These are phyloP conservation scores for Elachura formosa DNA, from an alignment of 2,113 vertebrate species.

Conservation along the genomic window DNA sequence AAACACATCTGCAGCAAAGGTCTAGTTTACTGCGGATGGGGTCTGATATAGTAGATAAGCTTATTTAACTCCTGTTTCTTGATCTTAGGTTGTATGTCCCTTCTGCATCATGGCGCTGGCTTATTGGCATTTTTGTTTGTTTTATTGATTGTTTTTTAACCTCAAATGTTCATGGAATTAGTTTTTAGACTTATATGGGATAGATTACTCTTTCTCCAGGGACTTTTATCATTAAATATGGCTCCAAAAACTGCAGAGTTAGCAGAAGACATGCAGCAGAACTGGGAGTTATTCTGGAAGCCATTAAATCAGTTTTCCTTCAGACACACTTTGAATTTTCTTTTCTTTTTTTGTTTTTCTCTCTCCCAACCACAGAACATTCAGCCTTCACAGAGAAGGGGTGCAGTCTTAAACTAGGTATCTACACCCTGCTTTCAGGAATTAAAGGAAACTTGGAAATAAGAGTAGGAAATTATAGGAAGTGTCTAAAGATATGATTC, in stretches of 20 bases:
- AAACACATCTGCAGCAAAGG: not conserved
- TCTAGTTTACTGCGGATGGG: not conserved
- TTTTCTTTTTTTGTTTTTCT: not conserved
- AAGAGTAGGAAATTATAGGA: not conserved
- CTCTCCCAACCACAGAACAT: not conserved
- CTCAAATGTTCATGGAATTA: not conserved
- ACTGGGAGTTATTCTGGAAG: not conserved
- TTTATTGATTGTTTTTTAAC: not conserved
- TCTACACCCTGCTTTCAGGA: not conserved
- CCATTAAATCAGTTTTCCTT: not conserved
- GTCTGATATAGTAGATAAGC: not conserved
- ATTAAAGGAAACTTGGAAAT: not conserved
- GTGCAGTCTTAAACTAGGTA: not conserved
- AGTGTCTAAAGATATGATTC: not conserved
- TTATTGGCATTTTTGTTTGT: not conserved
- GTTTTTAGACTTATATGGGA: not conserved
- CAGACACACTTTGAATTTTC: not conserved
- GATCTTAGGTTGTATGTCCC: not conserved
- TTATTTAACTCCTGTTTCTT: not conserved
- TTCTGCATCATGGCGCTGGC: not conserved
- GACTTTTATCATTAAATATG: not conserved
- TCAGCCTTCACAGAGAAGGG: not conserved
- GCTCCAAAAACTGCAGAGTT: not conserved
- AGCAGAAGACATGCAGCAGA: not conserved
- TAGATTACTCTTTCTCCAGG: not conserved